Evolutionary conservation across 1,140 invertebrate species (phyloP), one percentile per base, ranked within the genome.

Genomic region (Zaprionus vittiger): DNA sequence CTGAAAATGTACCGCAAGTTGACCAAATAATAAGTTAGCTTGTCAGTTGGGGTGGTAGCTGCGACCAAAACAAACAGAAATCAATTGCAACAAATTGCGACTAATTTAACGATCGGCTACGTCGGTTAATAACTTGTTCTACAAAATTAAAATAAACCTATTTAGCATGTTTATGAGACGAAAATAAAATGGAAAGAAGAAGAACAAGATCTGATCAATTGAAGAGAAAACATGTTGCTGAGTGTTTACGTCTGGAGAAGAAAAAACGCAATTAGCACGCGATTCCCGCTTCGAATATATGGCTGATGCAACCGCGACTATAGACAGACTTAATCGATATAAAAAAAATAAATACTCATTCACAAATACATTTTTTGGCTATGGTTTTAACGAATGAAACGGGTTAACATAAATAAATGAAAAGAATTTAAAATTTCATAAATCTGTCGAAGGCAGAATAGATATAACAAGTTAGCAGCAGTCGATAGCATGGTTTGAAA

Each of bases 101-200:
- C 11, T 38, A 60, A 68, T 68, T 73, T 41, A 59, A 49, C 44
- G 61, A 63, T 37, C 56, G 26, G 28, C 66, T 66, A 76, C 56
- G 47, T 73, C 65, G 56, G 59, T 71, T 84, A 65, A 85, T 81
- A 84, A 84, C 82, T 85, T 69, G 82, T 84, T 84, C 55, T 74
- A 55, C 52, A 59, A 47, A 68, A 44, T 17, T 55, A 17, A 38
- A 55, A 68, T 41, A 52, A 69, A 56, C 37, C 15, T 24, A 64
- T 64, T 75, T 75, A 64, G 54, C 56, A 79, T 64, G 66, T 57
- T 49, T 67, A 65, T 64, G 49, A 67, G 28, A 44, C 31, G 52
- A 47, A 67, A 69, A 70, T 22, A 62, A 60, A 84, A 75, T 68
- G 4, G 6, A n/a, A 44, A 47, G 41, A 47, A 47, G 41, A 72